A percentile compares a stretch with the other conserved stretches of the same genome.
Evolutionary conservation across 2,113 vertebrate species (phyloP).

Genomic region (Amblyornis subalaris): DNA sequence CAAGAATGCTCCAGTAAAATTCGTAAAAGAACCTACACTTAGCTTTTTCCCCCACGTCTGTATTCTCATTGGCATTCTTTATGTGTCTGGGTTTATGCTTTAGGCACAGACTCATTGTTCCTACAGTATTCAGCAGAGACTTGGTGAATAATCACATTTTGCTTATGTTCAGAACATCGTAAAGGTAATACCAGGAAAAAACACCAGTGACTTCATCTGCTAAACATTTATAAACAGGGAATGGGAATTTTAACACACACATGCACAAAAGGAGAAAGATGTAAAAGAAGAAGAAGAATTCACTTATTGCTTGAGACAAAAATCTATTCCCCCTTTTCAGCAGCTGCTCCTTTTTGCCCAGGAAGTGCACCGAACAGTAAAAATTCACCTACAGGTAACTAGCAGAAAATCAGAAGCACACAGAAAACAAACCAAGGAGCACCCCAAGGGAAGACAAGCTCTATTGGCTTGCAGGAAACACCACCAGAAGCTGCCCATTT

Average conservation of each 20-base stretch:
- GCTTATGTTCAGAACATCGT: background rate
- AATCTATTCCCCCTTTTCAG: background rate
- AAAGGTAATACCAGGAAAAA: conserved; percentile 39
- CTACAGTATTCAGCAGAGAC: conserved; percentile 15
- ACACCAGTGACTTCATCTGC: conserved; percentile 18
- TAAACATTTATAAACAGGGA: conserved; percentile 11
- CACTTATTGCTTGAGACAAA: background rate
- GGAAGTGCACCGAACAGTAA: background rate
- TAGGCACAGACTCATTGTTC: conserved; percentile 38
- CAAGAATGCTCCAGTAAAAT: background rate
- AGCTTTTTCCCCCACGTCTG: background rate
- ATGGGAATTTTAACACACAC: background rate
- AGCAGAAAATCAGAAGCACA: background rate
- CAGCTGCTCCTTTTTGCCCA: background rate
- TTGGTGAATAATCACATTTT: conserved; percentile 15
- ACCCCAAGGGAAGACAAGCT: background rate
- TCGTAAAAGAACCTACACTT: background rate
- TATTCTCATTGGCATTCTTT: background rate
- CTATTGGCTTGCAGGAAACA: background rate
- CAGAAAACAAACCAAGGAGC: background rate
- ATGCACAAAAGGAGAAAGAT: background rate
- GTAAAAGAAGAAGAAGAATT: background rate
- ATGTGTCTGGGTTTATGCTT: background rate
- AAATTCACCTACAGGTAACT: background rate
- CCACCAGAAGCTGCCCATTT: background rate